Evolutionary conservation across 2,113 vertebrate species (phyloP), one percentile per base, ranked within the genome.

Genomic region (Gobio gobio): DNA sequence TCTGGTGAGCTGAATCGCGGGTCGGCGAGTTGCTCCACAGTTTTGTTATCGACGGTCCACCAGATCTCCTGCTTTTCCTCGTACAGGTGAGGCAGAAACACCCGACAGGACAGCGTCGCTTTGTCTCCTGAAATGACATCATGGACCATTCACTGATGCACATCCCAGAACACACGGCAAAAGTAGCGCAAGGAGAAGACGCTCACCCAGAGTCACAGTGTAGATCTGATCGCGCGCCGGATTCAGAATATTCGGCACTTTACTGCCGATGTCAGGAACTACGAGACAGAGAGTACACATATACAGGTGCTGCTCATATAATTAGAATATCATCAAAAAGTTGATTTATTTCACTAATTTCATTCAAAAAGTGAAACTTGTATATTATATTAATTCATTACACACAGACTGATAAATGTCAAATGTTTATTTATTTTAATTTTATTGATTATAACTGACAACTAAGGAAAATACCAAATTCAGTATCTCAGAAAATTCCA

Each of bases 31-130:
- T 95, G 90, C 0, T 96, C 95, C 72, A 94, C 90, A 24, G 86
- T 95, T 86, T 92, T 95, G 20, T 97, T 97, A 75, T 98, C 95
- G 12, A 99, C 90, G 1, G 94, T 96, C 98, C 98, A 99, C 96
- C 97, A 97, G n/a, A 98, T 91, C 1, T 95, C 68, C 93, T 72
- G 92, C 93, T 12, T 58, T n/a, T 90, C 87, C 0, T 82, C 68
- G 2, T 92, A 89, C 79, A 97, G 85, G 88, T 94, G 96, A 0
- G 94, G 95, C 68, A 99, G 95, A 12, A 78, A 85, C 9, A 91
- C 96, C 10, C 45, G 87, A 86, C 98, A 99, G 3, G 83, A 4
- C 86, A 96, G 88, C 3, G 16, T 63, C 3, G 81, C 93, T 24
- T 86, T 73, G 0, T 78, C 40, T 18, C 86, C 94, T 95, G 89